Evolutionary conservation across 2,113 vertebrate species (phyloP).

Genomic region (Lethenteron camtschaticum): DNA sequence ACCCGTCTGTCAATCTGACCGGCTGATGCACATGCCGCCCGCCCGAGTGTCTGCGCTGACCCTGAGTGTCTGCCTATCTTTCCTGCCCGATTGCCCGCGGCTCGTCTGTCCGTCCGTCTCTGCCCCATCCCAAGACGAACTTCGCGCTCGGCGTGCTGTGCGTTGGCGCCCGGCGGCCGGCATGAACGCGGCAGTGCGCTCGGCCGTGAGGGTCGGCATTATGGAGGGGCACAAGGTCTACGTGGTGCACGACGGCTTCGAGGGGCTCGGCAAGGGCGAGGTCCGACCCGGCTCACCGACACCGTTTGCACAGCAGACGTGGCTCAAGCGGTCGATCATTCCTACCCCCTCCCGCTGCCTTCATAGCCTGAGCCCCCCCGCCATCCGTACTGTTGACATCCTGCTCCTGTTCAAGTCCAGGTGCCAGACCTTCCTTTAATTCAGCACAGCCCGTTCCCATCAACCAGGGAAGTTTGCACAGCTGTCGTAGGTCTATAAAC

Average conservation of each 20-base stretch:
- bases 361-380: background rate
- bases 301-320: too few species aligned
- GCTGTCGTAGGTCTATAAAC: too few species aligned
- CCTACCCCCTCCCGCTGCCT: background rate
- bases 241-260: slow-evolving; percentile 49
- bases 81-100: too few species aligned
- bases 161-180: slow-evolving; percentile 58
- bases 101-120: background rate
- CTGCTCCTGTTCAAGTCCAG: background rate
- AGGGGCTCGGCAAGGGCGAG: slow-evolving; percentile 49
- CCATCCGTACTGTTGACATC: background rate
- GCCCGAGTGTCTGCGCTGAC: background rate
- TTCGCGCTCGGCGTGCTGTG: slow-evolving; percentile 63
- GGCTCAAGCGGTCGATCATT: background rate
- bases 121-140: slow-evolving; percentile 21
- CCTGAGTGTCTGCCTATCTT: too few species aligned
- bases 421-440: too few species aligned
- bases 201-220: slow-evolving; percentile 43
- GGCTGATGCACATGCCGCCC: background rate
- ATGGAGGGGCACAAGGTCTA: slow-evolving; percentile 52
- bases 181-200: slow-evolving; percentile 69
- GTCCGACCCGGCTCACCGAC: slow-evolving; percentile 19
- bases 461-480: too few species aligned
- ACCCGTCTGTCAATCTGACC: background rate
- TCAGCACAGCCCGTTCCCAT: too few species aligned